phyloP scores from a whole-genome alignment of 2,113 vertebrate genomes.

The Amblyopsis rosae region DNA sequence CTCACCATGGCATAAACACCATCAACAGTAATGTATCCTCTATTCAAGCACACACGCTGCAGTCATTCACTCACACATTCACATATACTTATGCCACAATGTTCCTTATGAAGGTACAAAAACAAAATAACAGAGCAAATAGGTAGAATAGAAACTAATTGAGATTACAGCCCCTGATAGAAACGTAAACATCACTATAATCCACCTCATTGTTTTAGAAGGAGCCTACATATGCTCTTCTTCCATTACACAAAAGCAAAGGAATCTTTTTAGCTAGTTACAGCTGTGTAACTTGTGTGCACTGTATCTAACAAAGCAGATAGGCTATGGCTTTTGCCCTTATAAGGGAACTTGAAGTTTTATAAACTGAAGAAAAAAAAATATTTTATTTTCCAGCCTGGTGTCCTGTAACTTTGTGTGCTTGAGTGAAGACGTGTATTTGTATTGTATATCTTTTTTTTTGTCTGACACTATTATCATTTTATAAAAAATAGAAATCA shows the following conservation, averaged over 20 bases:
- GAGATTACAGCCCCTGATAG: slow-evolving; percentile 45
- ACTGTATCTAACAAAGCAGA: slow-evolving; percentile 34
- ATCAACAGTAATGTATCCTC: slow-evolving; percentile 21
- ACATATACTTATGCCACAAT: slow-evolving; percentile 33
- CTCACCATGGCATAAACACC: slow-evolving; percentile 46
- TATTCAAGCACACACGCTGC: slow-evolving; percentile 24
- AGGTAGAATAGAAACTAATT: slow-evolving; percentile 58
- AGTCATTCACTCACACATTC: slow-evolving; percentile 28
- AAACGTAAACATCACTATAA: slow-evolving; percentile 23
- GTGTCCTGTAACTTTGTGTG: neutral
- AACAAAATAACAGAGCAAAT: slow-evolving; percentile 63
- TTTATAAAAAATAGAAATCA: too few relatives aligned
- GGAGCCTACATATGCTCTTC: slow-evolving; percentile 11
- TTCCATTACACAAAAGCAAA: slow-evolving; percentile 28
- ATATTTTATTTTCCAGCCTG: slow-evolving; percentile 22
- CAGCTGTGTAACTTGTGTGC: slow-evolving; percentile 6
- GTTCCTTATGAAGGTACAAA: slow-evolving; percentile 62
- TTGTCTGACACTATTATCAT: slow-evolving; percentile 9
- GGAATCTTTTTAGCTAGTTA: slow-evolving; percentile 35
- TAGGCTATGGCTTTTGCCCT: slow-evolving; percentile 66
- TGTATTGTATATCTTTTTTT: slow-evolving; percentile 8
- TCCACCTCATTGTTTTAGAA: neutral
- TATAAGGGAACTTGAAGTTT: slow-evolving; percentile 36
- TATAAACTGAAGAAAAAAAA: slow-evolving; percentile 15
- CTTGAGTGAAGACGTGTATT: slow-evolving; percentile 3